Conservation (phyloP, 2,797 vertebrate species). For the Coluber constrictor region DNA sequence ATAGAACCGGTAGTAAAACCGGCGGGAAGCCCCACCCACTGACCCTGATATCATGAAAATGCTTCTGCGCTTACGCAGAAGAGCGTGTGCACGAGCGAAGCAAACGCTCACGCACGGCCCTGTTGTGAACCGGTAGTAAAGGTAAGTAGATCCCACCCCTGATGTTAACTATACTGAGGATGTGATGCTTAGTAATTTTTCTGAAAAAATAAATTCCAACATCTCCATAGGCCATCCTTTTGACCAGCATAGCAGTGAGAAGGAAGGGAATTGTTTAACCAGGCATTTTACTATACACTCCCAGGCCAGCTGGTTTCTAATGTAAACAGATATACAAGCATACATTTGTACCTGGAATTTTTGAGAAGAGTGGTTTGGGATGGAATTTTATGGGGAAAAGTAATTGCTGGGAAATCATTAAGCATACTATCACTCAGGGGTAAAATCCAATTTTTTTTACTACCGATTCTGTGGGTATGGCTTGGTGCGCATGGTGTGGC, state of each 20-base stretch:
- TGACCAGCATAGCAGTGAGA: neutral
- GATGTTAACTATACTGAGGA: too few relatives aligned
- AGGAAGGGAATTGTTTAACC: neutral
- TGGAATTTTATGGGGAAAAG: neutral
- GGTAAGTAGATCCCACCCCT: too few relatives aligned
- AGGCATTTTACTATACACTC: neutral
- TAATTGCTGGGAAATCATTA: neutral
- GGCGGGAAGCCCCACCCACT: too few relatives aligned
- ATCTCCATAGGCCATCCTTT: neutral
- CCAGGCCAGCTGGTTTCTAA: neutral
- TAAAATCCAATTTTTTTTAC: too few relatives aligned
- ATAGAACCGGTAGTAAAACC: too few relatives aligned
- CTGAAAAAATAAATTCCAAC: neutral
- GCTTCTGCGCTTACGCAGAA: too few relatives aligned
- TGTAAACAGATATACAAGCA: neutral
- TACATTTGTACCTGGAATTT: neutral
- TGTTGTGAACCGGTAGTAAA: too few relatives aligned
- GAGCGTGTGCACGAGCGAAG: too few relatives aligned
- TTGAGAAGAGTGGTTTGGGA: neutral
- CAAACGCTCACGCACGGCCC: fast-evolving
- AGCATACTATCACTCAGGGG: neutral
- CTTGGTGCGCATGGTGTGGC: too few relatives aligned
- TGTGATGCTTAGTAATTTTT: neutral
- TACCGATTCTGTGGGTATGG: too few relatives aligned
- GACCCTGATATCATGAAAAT: too few relatives aligned